phyloP scores from a whole-genome alignment of 2,888 invertebrate genomes.

The Opisthograptis luteolata region DNA sequence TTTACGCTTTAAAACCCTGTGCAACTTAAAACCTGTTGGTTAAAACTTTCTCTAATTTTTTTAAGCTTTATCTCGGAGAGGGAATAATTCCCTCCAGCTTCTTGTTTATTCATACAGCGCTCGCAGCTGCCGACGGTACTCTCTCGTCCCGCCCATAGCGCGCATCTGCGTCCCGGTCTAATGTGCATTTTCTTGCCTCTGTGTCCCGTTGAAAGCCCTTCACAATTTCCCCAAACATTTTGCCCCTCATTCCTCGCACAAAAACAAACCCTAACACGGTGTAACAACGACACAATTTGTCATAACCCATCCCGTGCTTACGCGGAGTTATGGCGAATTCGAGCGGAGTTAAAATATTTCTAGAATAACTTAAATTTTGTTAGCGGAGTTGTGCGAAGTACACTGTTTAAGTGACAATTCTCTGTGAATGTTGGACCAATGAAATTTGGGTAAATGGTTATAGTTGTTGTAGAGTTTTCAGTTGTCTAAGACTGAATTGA shows the following conservation, averaged over 20 bases:
- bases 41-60: too few species aligned
- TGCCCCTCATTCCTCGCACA: constrained; percentile 1
- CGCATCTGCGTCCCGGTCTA: constrained; percentile 35
- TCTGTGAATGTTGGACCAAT: constrained; percentile 9
- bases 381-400: constrained; percentile 22
- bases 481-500: neutral
- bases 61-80: neutral
- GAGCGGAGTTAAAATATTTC: constrained; percentile 33
- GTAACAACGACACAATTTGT: constrained; percentile 17
- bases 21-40: too few species aligned
- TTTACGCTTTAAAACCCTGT: too few species aligned
- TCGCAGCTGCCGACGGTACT: constrained; percentile 13
- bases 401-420: constrained; percentile 27
- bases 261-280: constrained; percentile 21
- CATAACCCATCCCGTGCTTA: constrained; percentile 12
- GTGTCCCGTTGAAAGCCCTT: constrained; percentile 31
- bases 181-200: constrained; percentile 36
- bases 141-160: constrained; percentile 16
- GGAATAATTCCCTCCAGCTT: neutral
- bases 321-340: constrained; percentile 31
- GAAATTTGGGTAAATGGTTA: constrained; percentile 20
- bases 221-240: constrained; percentile 27
- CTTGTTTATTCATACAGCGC: neutral
- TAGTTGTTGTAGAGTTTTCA: constrained; percentile 14
- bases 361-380: constrained; percentile 37